Percentiles rank a stretch among this genome's conserved stretches.
Evolutionary conservation across 2,888 invertebrate genomes (phyloP).

Genomic region (Eucera pruinosa): DNA sequence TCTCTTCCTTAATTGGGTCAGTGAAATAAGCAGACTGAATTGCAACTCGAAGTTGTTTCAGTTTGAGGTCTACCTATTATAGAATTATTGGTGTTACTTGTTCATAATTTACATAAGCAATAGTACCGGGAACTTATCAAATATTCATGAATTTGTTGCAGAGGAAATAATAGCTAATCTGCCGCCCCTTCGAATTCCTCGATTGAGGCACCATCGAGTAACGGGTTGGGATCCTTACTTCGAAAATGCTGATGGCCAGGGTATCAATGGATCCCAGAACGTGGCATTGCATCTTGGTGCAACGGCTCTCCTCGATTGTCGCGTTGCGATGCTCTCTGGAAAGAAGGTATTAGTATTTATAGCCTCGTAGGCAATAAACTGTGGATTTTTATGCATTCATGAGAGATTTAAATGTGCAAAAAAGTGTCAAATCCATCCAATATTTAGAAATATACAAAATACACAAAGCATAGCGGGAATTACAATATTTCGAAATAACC

Average conservation of each 20-base stretch:
- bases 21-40: no score
- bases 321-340: constrained; percentile 89
- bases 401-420: no score
- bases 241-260: constrained; percentile 86
- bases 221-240: constrained; percentile 91
- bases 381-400: no score
- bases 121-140: no score
- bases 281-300: constrained; percentile 88
- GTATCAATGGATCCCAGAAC: constrained; percentile 86
- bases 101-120: no score
- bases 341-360: constrained; percentile 86
- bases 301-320: constrained; percentile 88
- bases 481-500: neutral
- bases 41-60: no score
- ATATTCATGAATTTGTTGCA: constrained; percentile 44
- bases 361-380: neutral
- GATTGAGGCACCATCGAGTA: constrained; percentile 88
- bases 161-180: constrained; percentile 70
- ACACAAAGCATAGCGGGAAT: no score
- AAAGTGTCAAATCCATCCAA: no score
- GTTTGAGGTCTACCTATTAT: no score
- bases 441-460: no score
- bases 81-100: no score
- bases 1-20: no score
- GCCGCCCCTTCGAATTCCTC: constrained; percentile 80